Evolutionary conservation across 2,113 vertebrate species (phyloP), one percentile per base, ranked within the genome.

Genomic region (Copsychus sechellarum): DNA sequence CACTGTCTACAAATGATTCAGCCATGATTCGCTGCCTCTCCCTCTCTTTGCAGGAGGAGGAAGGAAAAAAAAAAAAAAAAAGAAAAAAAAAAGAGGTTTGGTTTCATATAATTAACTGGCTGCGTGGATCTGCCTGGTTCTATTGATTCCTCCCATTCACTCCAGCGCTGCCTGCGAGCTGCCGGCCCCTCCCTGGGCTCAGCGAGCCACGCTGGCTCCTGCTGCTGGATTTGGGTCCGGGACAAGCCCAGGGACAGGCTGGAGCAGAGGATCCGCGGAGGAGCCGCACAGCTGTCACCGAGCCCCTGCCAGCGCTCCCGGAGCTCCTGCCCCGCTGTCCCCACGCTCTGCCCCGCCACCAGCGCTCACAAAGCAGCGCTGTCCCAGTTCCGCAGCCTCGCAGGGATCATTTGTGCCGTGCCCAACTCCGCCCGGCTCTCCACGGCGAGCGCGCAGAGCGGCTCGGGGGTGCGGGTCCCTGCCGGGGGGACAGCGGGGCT

Each of bases 51-150:
- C 34, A 62, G 31, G 22, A n/a, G 23, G 5, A 71, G 38, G 19
- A 23, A 50, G 5, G 5, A 2, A 23, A 22, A 10, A 22, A 22
- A 18, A 9, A 4, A 22, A 16, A 3, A 42, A 18, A 19, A 4
- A 71, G n/a, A 53, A 56, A 14, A 38, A n/a, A 5, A 73, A 64
- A 53, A n/a, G 24, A 61, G 38, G 70, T 17, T 92, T 64, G 58
- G 83, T 90, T 85, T 73, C 81, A 57, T 79, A 34, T 95, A 93
- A 96, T 97, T 95, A 97, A 95, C 83, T 17, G 78, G 56, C 81
- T 92, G 91, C 88, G 83, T 84, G 74, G 78, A 86, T 90, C 81
- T 57, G 83, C 36, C 73, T 5, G 58, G 22, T 11, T 83, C 48
- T 69, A 96, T 83, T 1, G 47, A 90, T 93, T 53, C 33, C 83